Evolutionary conservation across 2,888 invertebrate species (phyloP).

Genomic region (Hemaris fuciformis): DNA sequence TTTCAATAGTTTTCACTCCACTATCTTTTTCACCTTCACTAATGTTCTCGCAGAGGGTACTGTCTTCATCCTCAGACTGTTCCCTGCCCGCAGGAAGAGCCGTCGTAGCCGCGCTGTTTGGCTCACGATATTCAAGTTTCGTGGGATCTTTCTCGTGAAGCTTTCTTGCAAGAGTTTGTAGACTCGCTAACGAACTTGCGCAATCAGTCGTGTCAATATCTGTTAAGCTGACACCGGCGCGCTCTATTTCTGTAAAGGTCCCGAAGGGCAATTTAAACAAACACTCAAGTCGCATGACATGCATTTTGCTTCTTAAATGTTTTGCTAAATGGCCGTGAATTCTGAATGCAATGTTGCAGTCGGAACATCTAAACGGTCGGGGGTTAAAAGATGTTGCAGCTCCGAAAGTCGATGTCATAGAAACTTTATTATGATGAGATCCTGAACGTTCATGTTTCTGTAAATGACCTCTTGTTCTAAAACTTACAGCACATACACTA

Average conservation of each 20-base stretch:
- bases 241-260: conserved; percentile 95
- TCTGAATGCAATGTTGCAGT: conserved; percentile 97
- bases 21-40: conserved; percentile 74
- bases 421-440: conserved; percentile 95
- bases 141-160: conserved; percentile 91
- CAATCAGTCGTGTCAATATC: conserved; percentile 98
- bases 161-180: conserved; percentile 90
- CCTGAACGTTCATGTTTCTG: conserved; percentile 96
- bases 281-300: conserved; percentile 96
- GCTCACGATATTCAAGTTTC: conserved; percentile 85
- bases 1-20: conserved; percentile 70
- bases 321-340: conserved; percentile 98
- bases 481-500: conserved; percentile 94
- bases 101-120: conserved; percentile 54
- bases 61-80: conserved; percentile 81
- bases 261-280: conserved; percentile 96
- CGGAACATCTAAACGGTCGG: conserved; percentile 96
- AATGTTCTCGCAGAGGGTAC: conserved; percentile 49
- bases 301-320: conserved; percentile 97
- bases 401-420: conserved; percentile 92
- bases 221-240: conserved; percentile 93
- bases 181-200: conserved; percentile 94
- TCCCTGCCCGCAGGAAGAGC: conserved; percentile 67
- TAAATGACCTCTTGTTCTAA: conserved; percentile 93
- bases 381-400: conserved; percentile 94